A percentile compares a stretch with the other conserved stretches of the same genome.
These are phyloP conservation scores for Lepilemur ruficaudatus DNA, from an alignment of 2,797 vertebrate genomes.

Conservation along the genomic window DNA sequence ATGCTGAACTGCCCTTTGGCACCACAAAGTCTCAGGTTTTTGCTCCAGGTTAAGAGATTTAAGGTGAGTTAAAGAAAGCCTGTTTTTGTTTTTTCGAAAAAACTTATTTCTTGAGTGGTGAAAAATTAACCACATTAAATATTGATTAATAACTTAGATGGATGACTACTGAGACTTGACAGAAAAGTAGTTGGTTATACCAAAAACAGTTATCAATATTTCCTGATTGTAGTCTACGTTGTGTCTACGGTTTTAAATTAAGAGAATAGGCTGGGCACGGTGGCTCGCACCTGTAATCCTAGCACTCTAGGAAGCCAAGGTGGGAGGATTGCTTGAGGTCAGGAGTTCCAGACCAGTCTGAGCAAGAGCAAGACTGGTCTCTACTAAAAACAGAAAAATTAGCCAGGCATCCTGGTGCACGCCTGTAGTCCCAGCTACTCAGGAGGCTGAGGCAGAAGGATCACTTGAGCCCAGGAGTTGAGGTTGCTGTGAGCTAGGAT, in stretches of 20 bases:
- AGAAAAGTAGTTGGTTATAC: neutral
- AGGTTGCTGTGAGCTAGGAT: no score
- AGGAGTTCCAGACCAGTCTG: no score
- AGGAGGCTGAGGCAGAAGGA: no score
- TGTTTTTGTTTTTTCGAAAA: neutral
- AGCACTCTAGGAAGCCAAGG: no score
- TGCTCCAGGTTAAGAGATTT: neutral
- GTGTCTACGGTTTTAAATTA: neutral
- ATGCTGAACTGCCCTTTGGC: neutral
- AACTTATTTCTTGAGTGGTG: neutral
- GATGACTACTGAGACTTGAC: neutral
- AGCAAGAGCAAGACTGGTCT: no score
- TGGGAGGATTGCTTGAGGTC: no score
- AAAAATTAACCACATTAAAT: neutral
- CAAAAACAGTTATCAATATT: neutral
- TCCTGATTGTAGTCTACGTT: neutral
- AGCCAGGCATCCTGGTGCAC: no score
- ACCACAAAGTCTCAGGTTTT: neutral
- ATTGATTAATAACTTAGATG: neutral
- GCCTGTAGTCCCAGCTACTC: no score
- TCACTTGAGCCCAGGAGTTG: no score
- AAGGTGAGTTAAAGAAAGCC: neutral
- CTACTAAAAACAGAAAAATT: no score
- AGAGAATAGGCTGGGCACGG: no score
- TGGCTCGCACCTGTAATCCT: no score